These are phyloP conservation scores for Anthopleura sola DNA, from an alignment of 64 coral and sea anemone genomes.

Conservation along the genomic window DNA sequence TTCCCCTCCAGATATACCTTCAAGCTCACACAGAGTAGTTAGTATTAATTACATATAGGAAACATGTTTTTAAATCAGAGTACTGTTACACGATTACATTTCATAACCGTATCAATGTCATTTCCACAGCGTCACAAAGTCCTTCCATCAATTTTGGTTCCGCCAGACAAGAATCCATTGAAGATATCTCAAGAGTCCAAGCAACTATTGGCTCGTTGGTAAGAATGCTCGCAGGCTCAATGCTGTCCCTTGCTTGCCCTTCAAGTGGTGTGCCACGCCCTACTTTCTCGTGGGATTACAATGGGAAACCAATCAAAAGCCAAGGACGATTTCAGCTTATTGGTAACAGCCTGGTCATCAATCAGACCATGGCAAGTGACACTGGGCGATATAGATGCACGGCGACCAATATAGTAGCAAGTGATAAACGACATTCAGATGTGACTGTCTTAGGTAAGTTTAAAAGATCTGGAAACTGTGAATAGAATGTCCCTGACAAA, in stretches of 20 bases:
- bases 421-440: slow-evolving; percentile 32
- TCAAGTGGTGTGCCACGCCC: slow-evolving; percentile 58
- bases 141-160: slow-evolving; percentile 55
- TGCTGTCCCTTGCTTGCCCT: slow-evolving; percentile 42
- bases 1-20: too few species aligned
- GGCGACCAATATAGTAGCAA: slow-evolving; percentile 52
- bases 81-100: neutral
- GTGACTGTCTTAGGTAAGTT: slow-evolving; percentile 66
- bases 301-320: neutral
- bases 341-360: slow-evolving; percentile 34
- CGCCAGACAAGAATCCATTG: slow-evolving; percentile 29
- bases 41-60: neutral
- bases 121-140: neutral
- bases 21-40: too few species aligned
- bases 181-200: slow-evolving; percentile 41
- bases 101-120: neutral
- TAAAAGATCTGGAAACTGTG: too few species aligned
- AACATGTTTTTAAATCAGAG: neutral
- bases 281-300: slow-evolving; percentile 46
- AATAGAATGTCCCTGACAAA: too few species aligned
- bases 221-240: slow-evolving; percentile 43
- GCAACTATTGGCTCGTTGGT: slow-evolving; percentile 56
- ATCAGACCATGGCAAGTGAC: slow-evolving; percentile 12
- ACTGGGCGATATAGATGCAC: slow-evolving; percentile 50
- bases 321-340: neutral